Evolutionary conservation across 2,113 vertebrate genomes (phyloP).

Genomic region (Peromyscus polionotus): DNA sequence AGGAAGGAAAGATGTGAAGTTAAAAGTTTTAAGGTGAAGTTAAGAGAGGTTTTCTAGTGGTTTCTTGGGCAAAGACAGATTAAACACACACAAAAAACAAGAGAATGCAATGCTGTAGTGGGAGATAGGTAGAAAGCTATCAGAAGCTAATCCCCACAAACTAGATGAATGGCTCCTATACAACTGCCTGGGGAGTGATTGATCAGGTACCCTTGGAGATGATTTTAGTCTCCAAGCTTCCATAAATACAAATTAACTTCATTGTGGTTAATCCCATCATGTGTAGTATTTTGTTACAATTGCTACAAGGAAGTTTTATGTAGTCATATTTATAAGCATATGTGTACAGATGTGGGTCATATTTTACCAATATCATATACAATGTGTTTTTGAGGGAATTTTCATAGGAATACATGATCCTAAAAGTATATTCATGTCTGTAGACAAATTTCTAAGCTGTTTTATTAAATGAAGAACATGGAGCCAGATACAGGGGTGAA

Average conservation of each 20-base stretch:
- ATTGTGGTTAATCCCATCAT: background rate
- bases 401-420: background rate
- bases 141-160: background rate
- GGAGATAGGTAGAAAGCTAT: background rate
- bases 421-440: background rate
- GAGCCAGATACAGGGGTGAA: no score
- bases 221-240: background rate
- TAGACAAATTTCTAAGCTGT: no score
- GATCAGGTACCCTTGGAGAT: rapidly evolving
- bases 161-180: background rate
- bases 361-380: background rate
- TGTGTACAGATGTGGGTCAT: background rate
- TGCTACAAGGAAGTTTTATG: background rate
- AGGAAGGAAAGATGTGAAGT: background rate
- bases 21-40: background rate
- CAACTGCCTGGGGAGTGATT: rapidly evolving
- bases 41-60: background rate
- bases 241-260: background rate
- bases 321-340: background rate
- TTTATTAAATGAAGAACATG: no score
- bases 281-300: background rate
- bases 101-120: background rate
- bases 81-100: background rate
- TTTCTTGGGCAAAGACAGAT: background rate
- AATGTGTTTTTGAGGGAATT: background rate